Conservation (phyloP, 2,888 invertebrate species). For the Erynnis tages region DNA sequence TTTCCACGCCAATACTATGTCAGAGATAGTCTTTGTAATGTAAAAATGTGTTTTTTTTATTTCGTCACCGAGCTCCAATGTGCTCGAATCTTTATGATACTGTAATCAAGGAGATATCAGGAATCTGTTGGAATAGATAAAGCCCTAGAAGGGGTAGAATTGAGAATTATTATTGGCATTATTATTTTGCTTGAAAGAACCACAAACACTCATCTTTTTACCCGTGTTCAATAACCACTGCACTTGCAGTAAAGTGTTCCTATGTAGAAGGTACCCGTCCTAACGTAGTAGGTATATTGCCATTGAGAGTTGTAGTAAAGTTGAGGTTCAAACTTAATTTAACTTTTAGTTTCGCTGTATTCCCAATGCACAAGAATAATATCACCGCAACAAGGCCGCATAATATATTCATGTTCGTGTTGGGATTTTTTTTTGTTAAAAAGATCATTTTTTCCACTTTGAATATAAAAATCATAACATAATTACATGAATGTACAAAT, state of each 20-base stretch:
- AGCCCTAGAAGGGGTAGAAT: too few species aligned
- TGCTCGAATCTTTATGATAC: too few species aligned
- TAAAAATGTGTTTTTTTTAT: too few species aligned
- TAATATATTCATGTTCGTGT: slow-evolving; percentile 11
- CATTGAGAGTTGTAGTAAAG: slow-evolving; percentile 14
- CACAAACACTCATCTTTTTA: too few species aligned
- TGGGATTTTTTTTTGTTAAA: neutral
- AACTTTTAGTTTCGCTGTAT: slow-evolving; percentile 23
- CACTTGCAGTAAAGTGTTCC: too few species aligned
- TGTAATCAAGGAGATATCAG: too few species aligned
- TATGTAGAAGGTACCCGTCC: neutral
- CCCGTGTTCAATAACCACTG: too few species aligned
- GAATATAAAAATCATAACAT: neutral
- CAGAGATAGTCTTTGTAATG: neutral
- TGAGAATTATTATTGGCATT: too few species aligned
- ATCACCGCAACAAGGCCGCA: slow-evolving; percentile 12
- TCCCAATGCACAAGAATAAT: slow-evolving; percentile 24
- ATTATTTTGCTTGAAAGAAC: too few species aligned
- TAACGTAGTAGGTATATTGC: neutral
- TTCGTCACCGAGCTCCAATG: too few species aligned
- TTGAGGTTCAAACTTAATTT: slow-evolving; percentile 22
- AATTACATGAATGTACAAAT: too few species aligned
- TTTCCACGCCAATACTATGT: slow-evolving; percentile 16
- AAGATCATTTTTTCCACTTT: neutral
- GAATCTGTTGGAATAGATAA: too few species aligned